These are phyloP conservation scores for Hirundo rustica DNA, from an alignment of 2,797 vertebrate species.

Conservation along the genomic window DNA sequence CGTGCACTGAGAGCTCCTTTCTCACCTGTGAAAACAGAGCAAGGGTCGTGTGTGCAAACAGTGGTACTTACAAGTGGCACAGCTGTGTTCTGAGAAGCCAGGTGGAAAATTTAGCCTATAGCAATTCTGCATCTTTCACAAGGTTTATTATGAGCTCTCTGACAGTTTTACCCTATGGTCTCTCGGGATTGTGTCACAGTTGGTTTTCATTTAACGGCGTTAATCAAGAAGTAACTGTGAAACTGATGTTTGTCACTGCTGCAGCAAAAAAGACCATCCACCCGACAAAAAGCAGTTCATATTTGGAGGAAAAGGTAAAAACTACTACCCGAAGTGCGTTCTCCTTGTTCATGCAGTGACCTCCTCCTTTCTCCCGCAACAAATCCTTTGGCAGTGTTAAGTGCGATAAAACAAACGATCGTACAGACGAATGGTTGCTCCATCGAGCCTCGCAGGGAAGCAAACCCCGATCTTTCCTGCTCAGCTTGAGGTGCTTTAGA, in stretches of 20 bases:
- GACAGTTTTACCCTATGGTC: conserved; percentile 35
- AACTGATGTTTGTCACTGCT: conserved; percentile 10
- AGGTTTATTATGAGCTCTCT: conserved; percentile 48
- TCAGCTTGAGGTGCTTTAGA: conserved; percentile 29
- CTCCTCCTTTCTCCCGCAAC: not conserved
- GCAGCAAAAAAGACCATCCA: not conserved
- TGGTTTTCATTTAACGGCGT: conserved; percentile 46
- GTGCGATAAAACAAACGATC: not conserved
- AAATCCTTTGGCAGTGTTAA: not conserved
- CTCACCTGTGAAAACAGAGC: conserved; percentile 60
- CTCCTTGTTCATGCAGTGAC: not conserved
- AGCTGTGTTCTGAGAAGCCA: conserved; percentile 54
- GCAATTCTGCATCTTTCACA: conserved; percentile 57
- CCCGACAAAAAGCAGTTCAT: not conserved
- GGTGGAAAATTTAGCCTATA: conserved; percentile 64
- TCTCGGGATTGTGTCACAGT: conserved; percentile 15
- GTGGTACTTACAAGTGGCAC: conserved; percentile 30
- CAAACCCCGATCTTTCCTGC: not conserved
- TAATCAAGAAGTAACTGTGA: conserved; percentile 56
- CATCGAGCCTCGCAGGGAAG: not conserved
- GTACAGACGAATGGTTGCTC: not conserved
- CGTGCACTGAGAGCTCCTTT: not conserved
- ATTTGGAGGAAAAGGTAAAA: not conserved
- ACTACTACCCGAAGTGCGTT: not conserved
- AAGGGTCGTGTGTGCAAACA: not conserved